Conservation (phyloP, 1,140 invertebrate species). For the Lepidurus packardi region DNA sequence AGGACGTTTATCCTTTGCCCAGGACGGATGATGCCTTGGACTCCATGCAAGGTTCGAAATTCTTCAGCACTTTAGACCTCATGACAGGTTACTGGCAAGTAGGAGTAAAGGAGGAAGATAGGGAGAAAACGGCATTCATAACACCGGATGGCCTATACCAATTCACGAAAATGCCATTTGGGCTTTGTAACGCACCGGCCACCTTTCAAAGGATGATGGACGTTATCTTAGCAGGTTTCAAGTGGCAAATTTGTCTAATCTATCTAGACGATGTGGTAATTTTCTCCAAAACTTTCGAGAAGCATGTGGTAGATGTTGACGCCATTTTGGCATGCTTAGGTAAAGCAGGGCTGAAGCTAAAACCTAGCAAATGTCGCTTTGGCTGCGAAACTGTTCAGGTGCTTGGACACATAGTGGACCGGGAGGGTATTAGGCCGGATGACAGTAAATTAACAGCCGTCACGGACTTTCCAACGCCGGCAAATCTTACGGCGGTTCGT, state of each 20-base stretch:
- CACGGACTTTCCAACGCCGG: constrained; percentile 10
- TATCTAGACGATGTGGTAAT: constrained; percentile 29
- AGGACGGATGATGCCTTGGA: too few species aligned
- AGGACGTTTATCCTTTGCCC: too few species aligned
- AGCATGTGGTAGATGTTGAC: neutral
- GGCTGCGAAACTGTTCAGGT: constrained; percentile 26
- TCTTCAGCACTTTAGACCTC: neutral
- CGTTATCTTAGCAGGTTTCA: constrained; percentile 6
- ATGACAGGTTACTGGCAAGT: neutral
- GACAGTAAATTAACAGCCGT: constrained; percentile 30
- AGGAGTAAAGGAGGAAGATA: too few species aligned
- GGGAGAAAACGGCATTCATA: too few species aligned
- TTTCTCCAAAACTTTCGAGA: constrained; percentile 28
- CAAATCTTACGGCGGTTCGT: constrained; percentile 13
- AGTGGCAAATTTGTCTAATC: neutral
- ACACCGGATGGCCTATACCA: constrained; percentile 37
- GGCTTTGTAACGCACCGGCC: constrained; percentile 34
- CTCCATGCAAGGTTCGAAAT: too few species aligned
- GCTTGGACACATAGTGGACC: constrained; percentile 32
- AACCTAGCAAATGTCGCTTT: neutral
- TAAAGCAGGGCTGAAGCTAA: neutral
- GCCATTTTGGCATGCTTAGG: neutral
- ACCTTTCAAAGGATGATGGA: constrained; percentile 35
- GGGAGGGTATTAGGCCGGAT: constrained; percentile 23
- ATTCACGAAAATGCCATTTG: constrained; percentile 39